Base-by-base conservation (phyloP, 1,140 invertebrate species). In the Philaenus spumarius region DNA sequence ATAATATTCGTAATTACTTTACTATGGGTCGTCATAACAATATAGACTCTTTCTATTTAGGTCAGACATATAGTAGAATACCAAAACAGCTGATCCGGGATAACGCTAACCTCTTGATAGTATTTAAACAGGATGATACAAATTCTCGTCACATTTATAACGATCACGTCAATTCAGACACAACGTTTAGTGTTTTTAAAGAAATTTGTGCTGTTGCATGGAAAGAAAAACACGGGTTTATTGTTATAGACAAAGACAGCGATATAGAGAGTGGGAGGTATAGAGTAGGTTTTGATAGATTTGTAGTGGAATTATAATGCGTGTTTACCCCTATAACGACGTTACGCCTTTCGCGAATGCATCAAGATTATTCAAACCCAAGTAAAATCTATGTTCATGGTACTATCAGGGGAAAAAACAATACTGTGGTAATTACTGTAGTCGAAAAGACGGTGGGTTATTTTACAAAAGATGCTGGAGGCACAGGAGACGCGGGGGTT, bases 81-180 rank as follows among this genome's bases (percentile, higher is more conserved):
- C 69, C 67, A 11, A 75, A 75, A 67, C 72, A 75, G 62, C 64
- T 75, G 37, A 61, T 74, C 24, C 56, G 71, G 14, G 73, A 76
- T 61, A 76, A 73, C 69, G 61, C 64, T 34, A 73, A 74, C 66
- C 59, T 73, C 20, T 24, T 73, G 14, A 57, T 71, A 20, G 14
- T 74, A 15, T 74, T 75, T 65, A 69, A 69, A 62, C 73, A 74
- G 67, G 73, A 74, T 68, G 67, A 70, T 42, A 60, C 64, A 7
- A 75, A 75, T 68, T 63, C 74, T 30, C 68, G 68, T 61, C 73
- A 75, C 65, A 66, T 73, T 40, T 73, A 69, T 56, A 60, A 69
- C 24, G 69, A 75, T 60, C 69, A 75, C 65, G 66, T 73, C 23
- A 66, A 65, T 50, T 66, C 66, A 6, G 70, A 75, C 61, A 70